Evolutionary conservation across 2,797 vertebrate species (phyloP).

Genomic region (Rhinophrynus dorsalis): DNA sequence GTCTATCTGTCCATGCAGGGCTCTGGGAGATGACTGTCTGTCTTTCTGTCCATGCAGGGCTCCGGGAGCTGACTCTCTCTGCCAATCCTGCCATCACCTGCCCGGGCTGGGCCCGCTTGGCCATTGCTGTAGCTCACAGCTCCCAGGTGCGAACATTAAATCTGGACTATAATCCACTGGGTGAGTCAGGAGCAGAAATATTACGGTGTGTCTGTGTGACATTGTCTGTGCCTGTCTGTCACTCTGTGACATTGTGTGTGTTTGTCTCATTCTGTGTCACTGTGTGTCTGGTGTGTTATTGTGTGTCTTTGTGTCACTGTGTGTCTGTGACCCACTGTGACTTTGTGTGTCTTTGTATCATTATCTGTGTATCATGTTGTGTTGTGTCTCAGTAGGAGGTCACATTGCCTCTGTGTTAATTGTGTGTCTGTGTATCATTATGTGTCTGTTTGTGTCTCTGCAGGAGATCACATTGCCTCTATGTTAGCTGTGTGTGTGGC

Average conservation of each 20-base stretch:
- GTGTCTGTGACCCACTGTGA: neutral
- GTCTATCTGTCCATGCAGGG: no score
- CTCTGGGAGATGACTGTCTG: no score
- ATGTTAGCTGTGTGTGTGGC: slow-evolving; percentile 94
- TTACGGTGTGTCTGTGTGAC: neutral
- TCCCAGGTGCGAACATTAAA: slow-evolving; percentile 92
- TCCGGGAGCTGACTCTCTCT: slow-evolving; percentile 90
- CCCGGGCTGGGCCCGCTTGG: slow-evolving; percentile 88
- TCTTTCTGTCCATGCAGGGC: slow-evolving; percentile 67
- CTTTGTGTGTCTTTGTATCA: neutral
- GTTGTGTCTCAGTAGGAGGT: neutral
- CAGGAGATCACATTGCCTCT: slow-evolving; percentile 57
- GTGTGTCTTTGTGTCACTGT: neutral
- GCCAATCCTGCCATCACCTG: slow-evolving; percentile 90
- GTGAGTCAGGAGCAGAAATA: slow-evolving; percentile 61
- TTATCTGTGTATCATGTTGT: neutral
- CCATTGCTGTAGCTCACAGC: slow-evolving; percentile 92
- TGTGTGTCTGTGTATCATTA: neutral
- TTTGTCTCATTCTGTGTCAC: neutral
- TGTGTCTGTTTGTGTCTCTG: slow-evolving; percentile 56
- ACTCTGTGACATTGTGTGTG: neutral
- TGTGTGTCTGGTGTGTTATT: neutral
- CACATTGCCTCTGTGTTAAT: neutral
- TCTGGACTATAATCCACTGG: slow-evolving; percentile 93
- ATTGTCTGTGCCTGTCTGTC: neutral